phyloP scores from a whole-genome alignment of 1,140 invertebrate genomes.

The Maniola jurtina region DNA sequence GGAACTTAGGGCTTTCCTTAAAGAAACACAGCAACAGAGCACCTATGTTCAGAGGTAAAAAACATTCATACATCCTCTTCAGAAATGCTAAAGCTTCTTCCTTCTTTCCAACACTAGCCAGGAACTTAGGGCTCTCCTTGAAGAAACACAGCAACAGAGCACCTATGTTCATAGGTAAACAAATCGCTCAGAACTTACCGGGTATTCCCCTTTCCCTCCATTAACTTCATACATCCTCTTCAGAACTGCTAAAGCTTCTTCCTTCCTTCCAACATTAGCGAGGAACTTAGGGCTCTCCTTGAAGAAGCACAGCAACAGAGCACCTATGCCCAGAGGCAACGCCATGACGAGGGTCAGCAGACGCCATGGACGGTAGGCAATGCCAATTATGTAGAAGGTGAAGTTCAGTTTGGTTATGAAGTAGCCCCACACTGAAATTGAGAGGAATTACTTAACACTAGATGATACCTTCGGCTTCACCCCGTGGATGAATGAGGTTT shows the following conservation, averaged over 20 bases:
- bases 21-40: conserved; percentile 80
- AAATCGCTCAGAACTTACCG: conserved; percentile 29
- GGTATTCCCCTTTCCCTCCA: conserved; percentile 62
- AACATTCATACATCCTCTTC: conserved; percentile 73
- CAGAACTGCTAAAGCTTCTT: conserved; percentile 79
- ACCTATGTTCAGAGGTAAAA: conserved; percentile 81
- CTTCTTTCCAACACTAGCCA: conserved; percentile 79
- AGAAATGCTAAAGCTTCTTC: conserved; percentile 79
- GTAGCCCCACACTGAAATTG: conserved; percentile 57
- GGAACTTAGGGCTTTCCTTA: conserved; percentile 86
- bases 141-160: conserved; percentile 80
- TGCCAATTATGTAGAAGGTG: conserved; percentile 51
- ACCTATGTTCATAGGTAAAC: neutral
- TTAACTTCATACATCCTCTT: conserved; percentile 78
- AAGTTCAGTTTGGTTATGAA: conserved; percentile 73
- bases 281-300: conserved; percentile 87
- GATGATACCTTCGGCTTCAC: too few relatives aligned
- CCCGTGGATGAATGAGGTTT: too few relatives aligned
- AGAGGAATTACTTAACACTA: too few relatives aligned
- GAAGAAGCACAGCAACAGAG: conserved; percentile 79
- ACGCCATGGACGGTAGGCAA: conserved; percentile 82
- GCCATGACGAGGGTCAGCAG: conserved; percentile 83
- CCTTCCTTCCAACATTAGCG: conserved; percentile 76
- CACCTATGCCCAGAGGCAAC: conserved; percentile 81
- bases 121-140: conserved; percentile 86